Evolutionary conservation across 2,113 vertebrate species (phyloP).

Genomic region (Peucedramus taeniatus): DNA sequence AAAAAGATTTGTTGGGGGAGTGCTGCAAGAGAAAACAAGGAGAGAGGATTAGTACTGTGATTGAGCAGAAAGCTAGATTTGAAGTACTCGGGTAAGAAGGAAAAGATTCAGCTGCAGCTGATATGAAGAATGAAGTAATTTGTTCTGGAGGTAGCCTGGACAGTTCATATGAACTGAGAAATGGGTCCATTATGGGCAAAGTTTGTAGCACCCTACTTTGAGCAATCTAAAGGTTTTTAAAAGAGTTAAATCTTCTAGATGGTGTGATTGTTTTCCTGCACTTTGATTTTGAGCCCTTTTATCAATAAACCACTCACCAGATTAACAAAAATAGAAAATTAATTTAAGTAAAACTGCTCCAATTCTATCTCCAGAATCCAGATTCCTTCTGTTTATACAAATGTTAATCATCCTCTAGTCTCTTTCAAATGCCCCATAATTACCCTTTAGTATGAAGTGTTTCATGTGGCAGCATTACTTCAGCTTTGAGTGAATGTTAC

Average conservation of each 20-base stretch:
- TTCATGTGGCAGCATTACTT: slow-evolving; percentile 39
- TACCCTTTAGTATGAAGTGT: background rate
- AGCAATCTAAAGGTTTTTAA: background rate
- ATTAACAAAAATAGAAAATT: background rate
- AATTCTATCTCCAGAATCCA: slow-evolving; percentile 8
- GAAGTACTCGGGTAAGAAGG: background rate
- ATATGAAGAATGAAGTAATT: background rate
- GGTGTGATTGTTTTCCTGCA: background rate
- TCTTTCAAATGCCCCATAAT: slow-evolving; percentile 19
- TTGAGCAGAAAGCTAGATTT: background rate
- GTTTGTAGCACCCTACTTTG: background rate
- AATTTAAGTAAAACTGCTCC: background rate
- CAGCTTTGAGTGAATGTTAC: background rate
- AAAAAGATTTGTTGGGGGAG: background rate
- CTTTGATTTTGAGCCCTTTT: background rate
- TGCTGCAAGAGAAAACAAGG: background rate
- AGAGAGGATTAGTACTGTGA: background rate
- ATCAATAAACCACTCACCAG: slow-evolving; percentile 8
- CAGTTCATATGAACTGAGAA: background rate
- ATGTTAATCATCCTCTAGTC: slow-evolving; percentile 20
- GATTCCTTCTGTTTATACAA: slow-evolving; percentile 9
- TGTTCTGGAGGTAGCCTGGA: background rate
- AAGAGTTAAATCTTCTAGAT: background rate
- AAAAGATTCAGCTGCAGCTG: background rate
- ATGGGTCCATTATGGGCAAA: background rate